Percentiles rank a stretch among this genome's conserved stretches.
Conservation (phyloP, 1,140 invertebrate genomes). For the Mamestra configurata region DNA sequence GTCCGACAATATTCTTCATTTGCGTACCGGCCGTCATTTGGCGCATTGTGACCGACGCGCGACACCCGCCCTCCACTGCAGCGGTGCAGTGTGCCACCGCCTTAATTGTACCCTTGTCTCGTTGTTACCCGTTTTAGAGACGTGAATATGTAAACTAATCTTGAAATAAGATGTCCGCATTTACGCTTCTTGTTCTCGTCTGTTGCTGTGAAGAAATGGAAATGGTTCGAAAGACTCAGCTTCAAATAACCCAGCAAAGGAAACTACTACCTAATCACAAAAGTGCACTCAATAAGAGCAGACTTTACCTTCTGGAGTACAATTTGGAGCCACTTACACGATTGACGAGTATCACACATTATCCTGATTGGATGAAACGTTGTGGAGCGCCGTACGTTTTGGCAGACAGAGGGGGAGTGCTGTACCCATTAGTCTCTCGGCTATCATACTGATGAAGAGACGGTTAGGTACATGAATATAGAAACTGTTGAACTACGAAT, state of each 20-base stretch:
- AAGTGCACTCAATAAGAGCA: slow-evolving; percentile 34
- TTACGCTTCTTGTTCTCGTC: slow-evolving; percentile 27
- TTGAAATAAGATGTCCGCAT: slow-evolving; percentile 45
- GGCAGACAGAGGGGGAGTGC: slow-evolving; percentile 31
- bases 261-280: slow-evolving; percentile 23
- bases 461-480: background rate
- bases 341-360: slow-evolving; percentile 43
- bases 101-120: slow-evolving; percentile 86
- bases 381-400: slow-evolving; percentile 17
- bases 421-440: slow-evolving; percentile 16
- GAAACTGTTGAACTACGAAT: background rate
- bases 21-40: slow-evolving; percentile 84
- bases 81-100: slow-evolving; percentile 74
- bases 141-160: slow-evolving; percentile 51
- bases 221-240: background rate
- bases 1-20: slow-evolving; percentile 87
- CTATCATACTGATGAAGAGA: slow-evolving; percentile 30
- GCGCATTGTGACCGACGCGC: slow-evolving; percentile 76
- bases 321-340: slow-evolving; percentile 30
- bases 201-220: background rate
- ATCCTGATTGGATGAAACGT: slow-evolving; percentile 34
- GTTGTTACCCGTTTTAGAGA: slow-evolving; percentile 53
- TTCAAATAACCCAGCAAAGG: background rate
- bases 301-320: slow-evolving; percentile 30
- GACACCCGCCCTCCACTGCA: slow-evolving; percentile 70